Conservation (phyloP, 2,113 vertebrate genomes). For the Parus major region DNA sequence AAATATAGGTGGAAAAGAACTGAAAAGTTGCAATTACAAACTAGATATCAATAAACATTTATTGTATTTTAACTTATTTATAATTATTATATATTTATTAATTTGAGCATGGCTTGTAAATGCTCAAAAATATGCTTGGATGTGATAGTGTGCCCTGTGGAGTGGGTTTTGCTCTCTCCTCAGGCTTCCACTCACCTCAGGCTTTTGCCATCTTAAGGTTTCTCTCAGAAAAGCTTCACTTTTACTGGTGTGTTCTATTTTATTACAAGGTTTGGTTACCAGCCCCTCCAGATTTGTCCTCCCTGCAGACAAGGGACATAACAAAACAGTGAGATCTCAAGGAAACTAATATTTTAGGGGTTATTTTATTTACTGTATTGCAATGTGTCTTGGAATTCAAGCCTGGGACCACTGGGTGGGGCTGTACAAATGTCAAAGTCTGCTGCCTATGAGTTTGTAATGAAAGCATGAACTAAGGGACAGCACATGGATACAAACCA, state of each 20-base stretch:
- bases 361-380: background rate
- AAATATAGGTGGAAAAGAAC: background rate
- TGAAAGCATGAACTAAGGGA: background rate
- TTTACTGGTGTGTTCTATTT: background rate
- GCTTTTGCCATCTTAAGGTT: background rate
- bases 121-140: background rate
- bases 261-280: background rate
- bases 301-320: background rate
- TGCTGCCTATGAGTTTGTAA: background rate
- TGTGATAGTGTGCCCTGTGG: background rate
- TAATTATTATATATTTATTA: no score
- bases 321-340: background rate
- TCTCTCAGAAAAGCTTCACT: background rate
- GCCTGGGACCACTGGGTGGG: background rate
- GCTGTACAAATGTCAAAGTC: background rate
- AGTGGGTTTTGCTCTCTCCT: background rate
- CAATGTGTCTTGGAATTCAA: background rate
- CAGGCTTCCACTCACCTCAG: background rate
- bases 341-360: rapidly evolving
- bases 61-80: background rate
- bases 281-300: background rate
- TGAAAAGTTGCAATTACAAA: background rate
- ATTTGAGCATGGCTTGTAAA: background rate
- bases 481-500: background rate
- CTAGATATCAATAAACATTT: background rate